These are phyloP conservation scores for Lordiphosa fenestrarum DNA, from an alignment of 2,888 invertebrate species.

Conservation along the genomic window DNA sequence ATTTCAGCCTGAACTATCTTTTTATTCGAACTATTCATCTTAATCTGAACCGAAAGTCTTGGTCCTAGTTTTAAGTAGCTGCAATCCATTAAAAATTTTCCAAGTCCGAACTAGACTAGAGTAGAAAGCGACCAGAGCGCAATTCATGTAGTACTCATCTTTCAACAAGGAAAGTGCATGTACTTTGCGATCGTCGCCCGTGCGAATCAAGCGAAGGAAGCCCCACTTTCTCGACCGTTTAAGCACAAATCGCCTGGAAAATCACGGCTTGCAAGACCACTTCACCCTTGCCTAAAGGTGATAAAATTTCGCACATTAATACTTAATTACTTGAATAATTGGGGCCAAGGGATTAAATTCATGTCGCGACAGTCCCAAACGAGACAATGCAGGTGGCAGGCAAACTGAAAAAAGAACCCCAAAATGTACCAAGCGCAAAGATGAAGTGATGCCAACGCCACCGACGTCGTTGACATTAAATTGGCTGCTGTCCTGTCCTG, in stretches of 20 bases:
- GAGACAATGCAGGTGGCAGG: slow-evolving; percentile 56
- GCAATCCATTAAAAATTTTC: no score
- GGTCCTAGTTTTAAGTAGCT: no score
- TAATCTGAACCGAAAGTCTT: no score
- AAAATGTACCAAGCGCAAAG: slow-evolving; percentile 18
- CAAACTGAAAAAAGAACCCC: slow-evolving; percentile 3
- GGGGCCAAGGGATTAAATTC: slow-evolving; percentile 78
- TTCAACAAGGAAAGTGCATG: no score
- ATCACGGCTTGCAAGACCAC: slow-evolving; percentile 60
- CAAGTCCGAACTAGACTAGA: no score
- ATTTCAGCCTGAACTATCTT: no score
- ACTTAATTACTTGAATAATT: slow-evolving; percentile 79
- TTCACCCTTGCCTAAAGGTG: slow-evolving; percentile 66
- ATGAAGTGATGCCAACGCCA: slow-evolving; percentile 72
- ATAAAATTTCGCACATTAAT: slow-evolving; percentile 79
- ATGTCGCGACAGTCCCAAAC: slow-evolving; percentile 35
- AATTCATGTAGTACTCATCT: no score
- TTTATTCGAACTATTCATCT: no score
- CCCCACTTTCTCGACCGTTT: slow-evolving; percentile 53
- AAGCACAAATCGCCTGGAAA: slow-evolving; percentile 76
- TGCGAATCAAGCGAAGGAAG: slow-evolving; percentile 30
- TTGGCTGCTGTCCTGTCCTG: slow-evolving; percentile 42
- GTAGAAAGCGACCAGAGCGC: no score
- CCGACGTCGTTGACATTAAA: slow-evolving; percentile 73
- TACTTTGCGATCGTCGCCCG: no score